phyloP scores from a whole-genome alignment of 2,888 invertebrate species.

The Odontomyia ornata region DNA sequence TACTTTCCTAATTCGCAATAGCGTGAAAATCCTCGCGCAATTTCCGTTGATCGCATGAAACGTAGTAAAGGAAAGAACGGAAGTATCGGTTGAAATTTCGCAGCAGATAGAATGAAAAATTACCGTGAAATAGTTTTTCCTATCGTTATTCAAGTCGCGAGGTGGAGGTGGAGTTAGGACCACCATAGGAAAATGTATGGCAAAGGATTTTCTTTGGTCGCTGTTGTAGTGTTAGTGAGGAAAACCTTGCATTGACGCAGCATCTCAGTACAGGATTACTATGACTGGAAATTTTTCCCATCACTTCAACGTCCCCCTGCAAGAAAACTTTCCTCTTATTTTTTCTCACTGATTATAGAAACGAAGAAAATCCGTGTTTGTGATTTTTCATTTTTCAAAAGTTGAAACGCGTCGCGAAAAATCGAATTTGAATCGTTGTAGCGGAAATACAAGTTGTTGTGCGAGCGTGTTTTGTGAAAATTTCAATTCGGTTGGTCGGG shows the following conservation, averaged over 20 bases:
- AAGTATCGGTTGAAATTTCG: neutral
- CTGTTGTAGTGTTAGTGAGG: conserved; percentile 16
- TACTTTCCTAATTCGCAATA: neutral
- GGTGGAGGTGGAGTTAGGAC: conserved; percentile 29
- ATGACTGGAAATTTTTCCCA: conserved; percentile 41
- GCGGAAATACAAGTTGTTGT: neutral
- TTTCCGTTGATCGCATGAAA: neutral
- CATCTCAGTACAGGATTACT: conserved; percentile 42
- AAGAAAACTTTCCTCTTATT: conserved; percentile 36
- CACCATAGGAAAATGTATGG: conserved; percentile 26
- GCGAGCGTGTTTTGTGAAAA: neutral
- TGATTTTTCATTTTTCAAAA: conserved; percentile 22
- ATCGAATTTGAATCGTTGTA: neutral
- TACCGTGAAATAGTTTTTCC: conserved; percentile 12
- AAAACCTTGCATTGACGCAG: conserved; percentile 39
- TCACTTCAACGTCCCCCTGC: conserved; percentile 23
- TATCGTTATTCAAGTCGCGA: neutral
- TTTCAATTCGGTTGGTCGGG: neutral
- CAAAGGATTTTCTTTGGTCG: conserved; percentile 37
- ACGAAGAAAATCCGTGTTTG: conserved; percentile 31
- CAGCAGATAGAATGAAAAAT: neutral
- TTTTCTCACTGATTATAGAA: conserved; percentile 37
- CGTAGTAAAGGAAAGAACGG: neutral
- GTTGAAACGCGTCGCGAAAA: neutral
- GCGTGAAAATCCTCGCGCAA: neutral